Evolutionary conservation across 2,888 invertebrate species (phyloP), one percentile per base, ranked within the genome.

Genomic region (Polyommatus iphigenia): DNA sequence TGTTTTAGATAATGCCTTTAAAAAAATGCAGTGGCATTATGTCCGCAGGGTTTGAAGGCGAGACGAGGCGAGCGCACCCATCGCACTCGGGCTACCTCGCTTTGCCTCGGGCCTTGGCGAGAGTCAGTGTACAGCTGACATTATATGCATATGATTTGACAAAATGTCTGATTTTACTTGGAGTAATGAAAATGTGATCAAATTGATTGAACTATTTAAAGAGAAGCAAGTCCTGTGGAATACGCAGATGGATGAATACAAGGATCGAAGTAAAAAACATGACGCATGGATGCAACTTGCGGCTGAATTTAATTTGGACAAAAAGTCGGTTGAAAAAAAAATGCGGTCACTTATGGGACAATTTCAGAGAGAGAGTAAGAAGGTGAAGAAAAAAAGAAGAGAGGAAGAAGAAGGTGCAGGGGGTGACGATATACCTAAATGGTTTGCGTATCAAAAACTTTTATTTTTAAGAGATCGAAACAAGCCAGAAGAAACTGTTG

Each of bases 221-320:
- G 83, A 80, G 82, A 82, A 81, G 81, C 81, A 83, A 82, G 78
- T 82, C 80, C 80, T 83, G 20, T 83, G 81, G 82, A 81, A 83
- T 79, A 81, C 82, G 80, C 81, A 81, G n/a, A 80, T 80, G 81
- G 83, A 83, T 79, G 20, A 20, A 78, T 83, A 82, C 80, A 82
- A 83, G 81, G 72, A 83, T 80, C 81, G 82, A 81, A 82, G 80
- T 81, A 82, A 83, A 57, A 83, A 83, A 83, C 82, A 83, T 80
- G 81, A 82, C 80, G 83, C 81, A 80, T 82, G 82, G 82, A 81
- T 81, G 79, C 80, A 82, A 82, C 81, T 80, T 81, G 80, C 79
- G 62, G 77, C 73, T 78, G 79, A 80, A 80, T 81, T 81, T 81
- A 81, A 81, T 81, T 4, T 81, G 79, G 81, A 81, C 80, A 81